phyloP scores from a whole-genome alignment of 2,113 vertebrate species.

The Carlito syrichta region DNA sequence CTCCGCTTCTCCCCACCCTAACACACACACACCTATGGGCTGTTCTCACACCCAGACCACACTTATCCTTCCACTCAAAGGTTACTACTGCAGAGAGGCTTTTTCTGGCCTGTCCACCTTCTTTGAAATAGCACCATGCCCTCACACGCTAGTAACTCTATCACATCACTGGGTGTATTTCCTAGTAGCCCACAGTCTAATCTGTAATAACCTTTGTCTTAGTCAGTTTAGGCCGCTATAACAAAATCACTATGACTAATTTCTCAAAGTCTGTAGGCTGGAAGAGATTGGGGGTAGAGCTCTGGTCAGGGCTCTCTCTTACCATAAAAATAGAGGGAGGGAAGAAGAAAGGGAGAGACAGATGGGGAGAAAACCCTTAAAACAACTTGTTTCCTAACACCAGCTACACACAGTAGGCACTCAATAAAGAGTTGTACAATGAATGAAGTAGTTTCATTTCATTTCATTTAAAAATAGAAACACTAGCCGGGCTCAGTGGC shows the following conservation, averaged over 20 bases:
- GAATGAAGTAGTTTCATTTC: neutral
- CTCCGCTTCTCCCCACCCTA: neutral
- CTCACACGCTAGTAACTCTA: neutral
- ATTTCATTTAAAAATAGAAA: conserved; percentile 55
- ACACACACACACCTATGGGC: neutral
- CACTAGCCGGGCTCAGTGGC: no score
- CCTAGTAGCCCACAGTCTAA: neutral
- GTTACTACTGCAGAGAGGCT: neutral
- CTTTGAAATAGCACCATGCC: neutral
- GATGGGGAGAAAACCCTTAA: neutral
- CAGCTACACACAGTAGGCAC: neutral
- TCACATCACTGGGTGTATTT: neutral
- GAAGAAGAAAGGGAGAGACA: neutral
- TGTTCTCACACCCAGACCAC: neutral
- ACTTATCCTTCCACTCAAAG: neutral
- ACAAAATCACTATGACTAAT: neutral
- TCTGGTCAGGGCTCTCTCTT: neutral
- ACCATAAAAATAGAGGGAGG: neutral
- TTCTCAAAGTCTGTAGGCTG: neutral
- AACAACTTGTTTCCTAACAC: no score
- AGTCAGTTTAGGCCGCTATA: neutral
- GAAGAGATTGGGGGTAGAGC: neutral
- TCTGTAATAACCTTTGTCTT: neutral
- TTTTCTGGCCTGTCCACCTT: neutral
- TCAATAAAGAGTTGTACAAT: neutral